Conservation (phyloP, 2,113 vertebrate genomes). For the Maccullochella peelii region DNA sequence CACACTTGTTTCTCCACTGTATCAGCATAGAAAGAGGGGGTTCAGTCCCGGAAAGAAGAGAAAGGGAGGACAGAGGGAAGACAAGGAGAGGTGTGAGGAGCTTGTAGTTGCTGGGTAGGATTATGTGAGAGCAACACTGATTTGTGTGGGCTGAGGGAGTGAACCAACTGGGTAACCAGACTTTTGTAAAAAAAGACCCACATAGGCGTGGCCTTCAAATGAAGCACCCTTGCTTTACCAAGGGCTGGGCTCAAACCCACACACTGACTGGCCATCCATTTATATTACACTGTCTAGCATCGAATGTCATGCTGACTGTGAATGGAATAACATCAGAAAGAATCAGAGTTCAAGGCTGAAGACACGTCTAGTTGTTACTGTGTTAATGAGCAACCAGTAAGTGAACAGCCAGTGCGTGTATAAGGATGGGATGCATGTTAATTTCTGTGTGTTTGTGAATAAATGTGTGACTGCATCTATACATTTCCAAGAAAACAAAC, state of each 20-base stretch:
- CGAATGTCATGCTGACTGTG: background rate
- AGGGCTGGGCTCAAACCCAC: constrained; percentile 26
- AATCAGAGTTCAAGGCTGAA: background rate
- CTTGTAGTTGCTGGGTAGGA: constrained; percentile 43
- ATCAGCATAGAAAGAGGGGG: constrained; percentile 11
- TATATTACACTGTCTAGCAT: background rate
- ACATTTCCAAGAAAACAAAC: background rate
- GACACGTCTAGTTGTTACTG: background rate
- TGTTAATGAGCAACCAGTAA: background rate
- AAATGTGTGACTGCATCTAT: background rate
- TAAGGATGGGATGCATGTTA: background rate
- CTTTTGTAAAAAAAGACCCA: constrained; percentile 57
- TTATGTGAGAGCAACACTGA: constrained; percentile 28
- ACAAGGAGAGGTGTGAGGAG: constrained; percentile 20
- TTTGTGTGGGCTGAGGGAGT: constrained; percentile 51
- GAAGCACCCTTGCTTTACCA: constrained; percentile 40
- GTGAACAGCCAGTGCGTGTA: background rate
- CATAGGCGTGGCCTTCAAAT: constrained; percentile 55
- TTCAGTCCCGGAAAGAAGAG: constrained; percentile 2
- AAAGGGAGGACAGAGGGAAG: constrained; percentile 13
- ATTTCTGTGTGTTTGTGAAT: background rate
- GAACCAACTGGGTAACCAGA: constrained; percentile 1
- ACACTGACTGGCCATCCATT: constrained; percentile 17
- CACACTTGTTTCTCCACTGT: constrained; percentile 48
- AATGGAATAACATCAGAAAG: background rate